Evolutionary conservation across 2,113 vertebrate species (phyloP), one percentile per base, ranked within the genome.

Genomic region (Cathartes aura): DNA sequence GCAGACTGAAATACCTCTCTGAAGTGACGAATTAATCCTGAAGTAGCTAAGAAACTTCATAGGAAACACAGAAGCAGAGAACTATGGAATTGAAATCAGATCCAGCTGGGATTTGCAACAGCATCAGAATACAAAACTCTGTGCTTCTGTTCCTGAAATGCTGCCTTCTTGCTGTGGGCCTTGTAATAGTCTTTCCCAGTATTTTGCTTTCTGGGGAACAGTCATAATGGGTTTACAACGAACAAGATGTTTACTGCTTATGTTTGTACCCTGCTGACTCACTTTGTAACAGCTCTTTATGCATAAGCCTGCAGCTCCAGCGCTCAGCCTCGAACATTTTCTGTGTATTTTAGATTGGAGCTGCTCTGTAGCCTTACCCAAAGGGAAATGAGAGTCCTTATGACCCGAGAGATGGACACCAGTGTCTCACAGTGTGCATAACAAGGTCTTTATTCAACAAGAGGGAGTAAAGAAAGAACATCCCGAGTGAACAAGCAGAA

Each of bases 371-470:
- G 62, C 82, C 50, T 80, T 55, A 84, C 9, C 48, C 58, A 76
- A 68, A 89, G 56, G 24, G 20, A 89, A 92, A 36, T 5, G 18
- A 74, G n/a, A 92, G 53, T 70, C 29, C 36, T 68, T 36, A n/a
- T 6, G 23, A 82, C n/a, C 24, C 0, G 0, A 86, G 40, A 92
- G 71, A 66, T 29, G 55, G 52, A 93, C 66, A 78, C 12, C 58
- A 52, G 62, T 38, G 43, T 64, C 84, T 70, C 40, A 74, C 38
- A 82, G 62, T 5, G 11, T 58, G 42, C 53, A 47, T 40, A 76
- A 70, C 24, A 22, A 53, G 14, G 42, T 83, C 50, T 97, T 96
- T 97, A 97, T 94, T 97, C 53, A 80, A 73, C 34, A 82, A 53
- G 19, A 92, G 2, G 2, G 40, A 86, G 14, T 66, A 86, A 82